Base-by-base conservation (phyloP, 2,888 invertebrate species). In the Ganaspis brasiliensis region DNA sequence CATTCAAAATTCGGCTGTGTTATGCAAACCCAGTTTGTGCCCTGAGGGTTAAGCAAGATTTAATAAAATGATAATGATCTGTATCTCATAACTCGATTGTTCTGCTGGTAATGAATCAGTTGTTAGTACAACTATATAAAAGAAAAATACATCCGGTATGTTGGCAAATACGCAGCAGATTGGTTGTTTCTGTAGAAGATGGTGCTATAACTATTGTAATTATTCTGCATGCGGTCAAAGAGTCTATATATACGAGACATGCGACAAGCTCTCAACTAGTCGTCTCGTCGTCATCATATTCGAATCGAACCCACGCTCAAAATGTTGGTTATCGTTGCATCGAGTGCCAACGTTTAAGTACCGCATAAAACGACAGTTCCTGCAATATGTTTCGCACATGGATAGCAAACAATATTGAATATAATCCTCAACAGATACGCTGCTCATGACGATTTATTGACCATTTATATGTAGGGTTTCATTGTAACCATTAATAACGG, bases 251-350 rank as follows among this genome's bases (percentile, higher is more conserved):
- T 49, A 19, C 19, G 52, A 3, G 16, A 49, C 31, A 31, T 31
- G 31, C 31, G 31, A 31, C 31, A 31, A 31, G 31, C 31, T 31
- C 31, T 31, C 31, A 31, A 31, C 31, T 2, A 31, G 31, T 31
- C 2, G 49, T 49, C n/a, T 1, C 40, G 8, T 40, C 40, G 14
- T n/a, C 24, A 14, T 45, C 21, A 78, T 78, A 77, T 77, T 72
- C 74, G 71, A 80, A 81, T 80, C 79, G 77, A 80, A 76, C 76
- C 73, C 78, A 76, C 73, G 75, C 61, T 76, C 59, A 73, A 81
- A 77, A 80, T 81, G 77, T 80, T 81, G 75, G 78, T 78, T 72
- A 67, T 77, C 67, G 55, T 73, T 31, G 31, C 76, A 70, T 76
- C 78, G 75, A 77, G 74, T 67, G 61, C 21, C 40, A 73, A 78